Evolutionary conservation across 2,113 vertebrate species (phyloP).

Genomic region (Lepus europaeus): DNA sequence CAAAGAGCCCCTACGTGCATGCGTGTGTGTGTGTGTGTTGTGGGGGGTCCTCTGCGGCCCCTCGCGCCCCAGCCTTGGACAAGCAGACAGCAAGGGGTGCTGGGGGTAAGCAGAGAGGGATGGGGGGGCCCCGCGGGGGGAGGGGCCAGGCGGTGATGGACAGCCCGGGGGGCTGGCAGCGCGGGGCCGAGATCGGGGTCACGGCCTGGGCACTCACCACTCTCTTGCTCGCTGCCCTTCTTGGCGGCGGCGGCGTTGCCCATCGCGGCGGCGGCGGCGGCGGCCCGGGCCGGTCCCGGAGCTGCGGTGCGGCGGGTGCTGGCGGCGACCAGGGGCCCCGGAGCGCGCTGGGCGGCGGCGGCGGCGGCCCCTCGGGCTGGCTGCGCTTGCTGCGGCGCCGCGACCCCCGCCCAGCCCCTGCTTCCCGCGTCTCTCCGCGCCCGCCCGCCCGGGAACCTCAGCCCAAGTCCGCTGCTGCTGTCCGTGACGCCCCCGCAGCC

Average conservation of each 20-base stretch:
- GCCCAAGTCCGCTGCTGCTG: slow-evolving; percentile 79
- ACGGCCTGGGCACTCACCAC: slow-evolving; percentile 85
- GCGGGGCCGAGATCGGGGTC: slow-evolving; percentile 60
- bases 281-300: slow-evolving; percentile 72
- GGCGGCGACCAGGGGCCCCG: slow-evolving; percentile 76
- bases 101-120: not conserved
- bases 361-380: slow-evolving; percentile 81
- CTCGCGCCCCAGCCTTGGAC: not conserved
- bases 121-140: not conserved
- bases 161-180: slow-evolving; percentile 41
- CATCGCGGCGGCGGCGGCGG: slow-evolving; percentile 90
- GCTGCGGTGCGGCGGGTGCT: slow-evolving; percentile 79
- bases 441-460: slow-evolving; percentile 82
- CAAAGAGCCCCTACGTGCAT: not conserved
- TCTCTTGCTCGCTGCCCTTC: slow-evolving; percentile 95
- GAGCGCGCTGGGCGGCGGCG: slow-evolving; percentile 78
- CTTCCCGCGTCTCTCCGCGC: slow-evolving; percentile 83
- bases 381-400: slow-evolving; percentile 82
- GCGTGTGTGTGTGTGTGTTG: not conserved
- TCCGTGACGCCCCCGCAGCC: slow-evolving; percentile 78
- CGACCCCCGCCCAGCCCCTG: slow-evolving; percentile 83
- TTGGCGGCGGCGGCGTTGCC: slow-evolving; percentile 96
- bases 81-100: not conserved
- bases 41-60: not conserved
- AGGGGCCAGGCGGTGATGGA: slow-evolving; percentile 67